A percentile compares a stretch with the other conserved stretches of the same genome.
phyloP scores from a whole-genome alignment of 2,888 invertebrate species.

The Amphimallon solstitiale region DNA sequence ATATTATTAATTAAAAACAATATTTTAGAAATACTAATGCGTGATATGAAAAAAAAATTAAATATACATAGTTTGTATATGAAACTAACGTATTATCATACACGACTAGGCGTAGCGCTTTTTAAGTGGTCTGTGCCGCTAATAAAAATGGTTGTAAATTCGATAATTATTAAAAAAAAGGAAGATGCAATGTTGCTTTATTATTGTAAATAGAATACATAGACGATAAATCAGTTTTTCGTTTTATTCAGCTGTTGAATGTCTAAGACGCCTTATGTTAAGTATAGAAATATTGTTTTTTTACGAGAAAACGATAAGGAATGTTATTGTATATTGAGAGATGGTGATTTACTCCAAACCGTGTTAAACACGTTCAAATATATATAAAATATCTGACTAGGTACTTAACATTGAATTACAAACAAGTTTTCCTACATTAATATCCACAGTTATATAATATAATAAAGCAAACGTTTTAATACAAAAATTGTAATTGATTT shows the following conservation, averaged over 20 bases:
- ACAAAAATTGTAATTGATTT: too few relatives aligned
- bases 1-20: constrained; percentile 9
- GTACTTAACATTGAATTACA: too few relatives aligned
- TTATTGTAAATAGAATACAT: constrained; percentile 29
- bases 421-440: too few relatives aligned
- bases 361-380: too few relatives aligned
- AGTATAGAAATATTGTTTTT: constrained; percentile 2
- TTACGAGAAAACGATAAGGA: not conserved
- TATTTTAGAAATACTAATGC: constrained; percentile 26
- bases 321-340: constrained; percentile 4
- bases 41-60: constrained; percentile 30
- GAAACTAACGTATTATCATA: constrained; percentile 16
- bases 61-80: constrained; percentile 24
- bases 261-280: constrained; percentile 11
- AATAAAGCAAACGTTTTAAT: too few relatives aligned
- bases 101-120: constrained; percentile 15
- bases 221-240: constrained; percentile 1
- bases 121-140: constrained; percentile 17
- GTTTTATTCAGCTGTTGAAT: constrained; percentile 18
- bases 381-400: too few relatives aligned
- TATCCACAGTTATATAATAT: too few relatives aligned
- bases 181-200: constrained; percentile 28
- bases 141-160: constrained; percentile 29
- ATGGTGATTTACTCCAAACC: not conserved
- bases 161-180: constrained; percentile 2